Conservation (phyloP, 1,140 invertebrate species). For the Bombus waltoni region DNA sequence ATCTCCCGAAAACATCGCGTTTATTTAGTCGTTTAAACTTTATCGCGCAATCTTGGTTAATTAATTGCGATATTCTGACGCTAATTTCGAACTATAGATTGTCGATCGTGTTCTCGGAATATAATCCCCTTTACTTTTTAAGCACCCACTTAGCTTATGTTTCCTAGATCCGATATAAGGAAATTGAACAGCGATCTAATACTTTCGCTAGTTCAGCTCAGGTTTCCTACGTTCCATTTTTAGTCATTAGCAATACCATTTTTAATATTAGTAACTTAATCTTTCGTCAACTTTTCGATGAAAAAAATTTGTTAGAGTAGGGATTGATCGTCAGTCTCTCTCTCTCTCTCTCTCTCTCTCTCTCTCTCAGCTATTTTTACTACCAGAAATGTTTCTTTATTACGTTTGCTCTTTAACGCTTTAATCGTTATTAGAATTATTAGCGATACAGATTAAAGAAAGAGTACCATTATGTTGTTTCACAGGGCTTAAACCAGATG, state of each 20-base stretch:
- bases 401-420: too few relatives aligned
- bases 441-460: not conserved
- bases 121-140: not conserved
- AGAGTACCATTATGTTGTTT: not conserved
- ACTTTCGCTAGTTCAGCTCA: not conserved
- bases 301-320: not conserved
- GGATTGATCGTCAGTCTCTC: not conserved
- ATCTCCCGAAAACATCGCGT: not conserved
- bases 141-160: not conserved
- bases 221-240: not conserved
- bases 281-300: not conserved
- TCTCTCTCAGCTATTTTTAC: not conserved
- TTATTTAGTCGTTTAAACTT: not conserved
- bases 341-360: not conserved
- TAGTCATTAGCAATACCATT: not conserved
- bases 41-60: not conserved
- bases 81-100: not conserved
- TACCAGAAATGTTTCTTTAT: not conserved
- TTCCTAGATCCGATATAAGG: not conserved
- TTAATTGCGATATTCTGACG: not conserved
- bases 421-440: not conserved
- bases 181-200: not conserved
- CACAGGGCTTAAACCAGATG: constrained; percentile 56
- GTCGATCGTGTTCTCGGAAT: not conserved
- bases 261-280: not conserved